Conservation (phyloP, 1,140 invertebrate genomes). For the Periplaneta americana region DNA sequence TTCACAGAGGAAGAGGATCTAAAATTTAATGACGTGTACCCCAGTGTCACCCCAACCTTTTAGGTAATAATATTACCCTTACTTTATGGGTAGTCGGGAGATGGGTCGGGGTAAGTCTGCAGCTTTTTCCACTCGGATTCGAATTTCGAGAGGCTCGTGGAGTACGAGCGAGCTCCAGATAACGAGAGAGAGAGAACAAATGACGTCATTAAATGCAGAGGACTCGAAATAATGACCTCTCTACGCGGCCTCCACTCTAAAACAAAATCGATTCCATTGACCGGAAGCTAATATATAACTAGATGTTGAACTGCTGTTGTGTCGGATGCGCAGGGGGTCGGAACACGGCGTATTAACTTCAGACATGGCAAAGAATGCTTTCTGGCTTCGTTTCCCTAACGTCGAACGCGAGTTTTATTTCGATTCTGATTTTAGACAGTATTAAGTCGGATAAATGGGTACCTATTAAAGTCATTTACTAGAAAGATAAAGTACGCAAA, state of each 20-base stretch:
- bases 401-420: too few species aligned
- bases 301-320: too few species aligned
- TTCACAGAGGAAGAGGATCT: background rate
- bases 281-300: background rate
- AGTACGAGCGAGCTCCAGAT: background rate
- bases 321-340: too few species aligned
- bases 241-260: background rate
- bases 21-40: background rate
- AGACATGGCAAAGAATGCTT: too few species aligned
- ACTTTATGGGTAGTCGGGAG: background rate
- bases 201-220: background rate
- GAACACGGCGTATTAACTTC: too few species aligned
- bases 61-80: background rate
- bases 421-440: too few species aligned
- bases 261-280: background rate
- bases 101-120: background rate
- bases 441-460: too few species aligned
- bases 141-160: background rate
- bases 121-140: background rate
- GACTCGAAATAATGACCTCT: background rate
- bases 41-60: background rate
- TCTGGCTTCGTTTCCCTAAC: too few species aligned
- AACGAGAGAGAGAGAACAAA: background rate
- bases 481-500: too few species aligned
- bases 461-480: too few species aligned